phyloP scores from a whole-genome alignment of 1,140 invertebrate species.

The Matsumurasca onukii region DNA sequence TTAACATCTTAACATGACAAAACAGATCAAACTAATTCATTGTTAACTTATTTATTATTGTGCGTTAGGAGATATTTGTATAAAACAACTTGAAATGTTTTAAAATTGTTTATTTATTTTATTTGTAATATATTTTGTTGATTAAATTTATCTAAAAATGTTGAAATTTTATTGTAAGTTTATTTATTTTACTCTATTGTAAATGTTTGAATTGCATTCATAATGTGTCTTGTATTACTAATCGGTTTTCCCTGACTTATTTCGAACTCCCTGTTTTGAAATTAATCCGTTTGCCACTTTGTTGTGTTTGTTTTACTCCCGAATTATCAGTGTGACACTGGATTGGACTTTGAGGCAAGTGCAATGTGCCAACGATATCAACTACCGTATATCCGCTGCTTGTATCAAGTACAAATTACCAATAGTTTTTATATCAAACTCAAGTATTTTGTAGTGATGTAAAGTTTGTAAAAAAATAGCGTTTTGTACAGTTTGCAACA shows the following conservation, averaged over 20 bases:
- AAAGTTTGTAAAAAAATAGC: no score
- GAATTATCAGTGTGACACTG: not conserved
- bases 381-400: no score
- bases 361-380: not conserved
- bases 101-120: conserved; percentile 19
- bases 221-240: not conserved
- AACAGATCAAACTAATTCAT: conserved; percentile 7
- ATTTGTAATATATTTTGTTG: conserved; percentile 20
- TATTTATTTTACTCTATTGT: conserved; percentile 7
- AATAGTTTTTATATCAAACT: no score
- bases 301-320: not conserved
- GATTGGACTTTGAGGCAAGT: not conserved
- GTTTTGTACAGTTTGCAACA: not conserved
- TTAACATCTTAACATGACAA: not conserved
- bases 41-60: conserved; percentile 3
- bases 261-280: no score
- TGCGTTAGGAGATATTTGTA: not conserved
- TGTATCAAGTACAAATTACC: no score
- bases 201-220: not conserved
- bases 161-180: conserved; percentile 14
- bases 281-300: not conserved
- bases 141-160: conserved; percentile 5
- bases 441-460: no score
- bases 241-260: no score
- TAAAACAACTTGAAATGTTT: conserved; percentile 9